Conservation (phyloP, 2,797 vertebrate species). For the Microctenopoma steveboyesi region DNA sequence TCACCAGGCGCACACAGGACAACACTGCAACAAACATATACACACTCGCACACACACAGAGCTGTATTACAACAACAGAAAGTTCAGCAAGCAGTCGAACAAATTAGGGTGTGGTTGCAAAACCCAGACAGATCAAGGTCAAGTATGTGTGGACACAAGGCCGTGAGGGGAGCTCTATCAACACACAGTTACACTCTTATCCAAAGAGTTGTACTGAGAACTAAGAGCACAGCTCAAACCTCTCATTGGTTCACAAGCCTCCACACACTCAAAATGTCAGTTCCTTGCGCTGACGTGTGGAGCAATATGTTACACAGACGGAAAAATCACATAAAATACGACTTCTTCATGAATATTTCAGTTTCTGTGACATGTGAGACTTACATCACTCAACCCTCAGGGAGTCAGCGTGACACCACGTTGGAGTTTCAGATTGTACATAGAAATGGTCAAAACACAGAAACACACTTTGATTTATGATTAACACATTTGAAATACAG, state of each 20-base stretch:
- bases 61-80: constrained; percentile 19
- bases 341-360: background rate
- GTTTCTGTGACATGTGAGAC: background rate
- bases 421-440: background rate
- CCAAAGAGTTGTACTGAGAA: background rate
- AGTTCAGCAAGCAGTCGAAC: constrained; percentile 22
- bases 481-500: too few relatives aligned
- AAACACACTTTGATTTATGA: background rate
- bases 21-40: constrained; percentile 22
- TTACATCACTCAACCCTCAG: background rate
- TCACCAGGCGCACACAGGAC: constrained; percentile 43
- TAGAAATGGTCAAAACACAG: background rate
- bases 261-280: constrained; percentile 7
- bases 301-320: background rate
- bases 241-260: constrained; percentile 35
- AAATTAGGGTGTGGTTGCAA: constrained; percentile 23
- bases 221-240: background rate
- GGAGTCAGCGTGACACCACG: background rate
- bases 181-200: constrained; percentile 39
- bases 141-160: constrained; percentile 54
- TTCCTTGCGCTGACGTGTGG: background rate
- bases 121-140: constrained; percentile 47
- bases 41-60: background rate
- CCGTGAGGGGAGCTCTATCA: constrained; percentile 35
- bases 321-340: background rate